A percentile compares a stretch with the other conserved stretches of the same genome.
Evolutionary conservation across 2,113 vertebrate genomes (phyloP).

Genomic region (Dipodomys spectabilis): DNA sequence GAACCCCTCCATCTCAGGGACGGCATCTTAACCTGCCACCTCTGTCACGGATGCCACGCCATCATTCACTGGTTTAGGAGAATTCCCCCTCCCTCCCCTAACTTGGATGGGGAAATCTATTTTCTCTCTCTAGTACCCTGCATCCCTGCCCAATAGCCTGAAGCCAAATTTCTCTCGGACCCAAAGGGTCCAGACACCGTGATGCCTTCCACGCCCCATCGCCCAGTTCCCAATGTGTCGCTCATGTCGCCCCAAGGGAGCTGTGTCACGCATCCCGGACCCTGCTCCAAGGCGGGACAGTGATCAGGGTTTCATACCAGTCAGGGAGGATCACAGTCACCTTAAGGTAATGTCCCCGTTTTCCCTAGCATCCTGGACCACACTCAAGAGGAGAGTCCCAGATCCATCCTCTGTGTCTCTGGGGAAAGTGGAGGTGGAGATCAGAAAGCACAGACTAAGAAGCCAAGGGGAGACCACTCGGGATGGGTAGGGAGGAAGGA

Average conservation of each 20-base stretch:
- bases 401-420: background rate
- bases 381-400: no score
- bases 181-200: background rate
- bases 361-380: no score
- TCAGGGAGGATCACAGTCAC: background rate
- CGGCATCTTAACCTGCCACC: fast-evolving
- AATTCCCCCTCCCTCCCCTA: background rate
- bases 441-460: background rate
- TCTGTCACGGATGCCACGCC: background rate
- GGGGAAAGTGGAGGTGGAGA: background rate
- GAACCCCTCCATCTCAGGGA: no score
- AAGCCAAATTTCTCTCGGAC: background rate
- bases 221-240: background rate
- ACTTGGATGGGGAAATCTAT: background rate
- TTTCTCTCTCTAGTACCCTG: background rate
- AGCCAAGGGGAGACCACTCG: no score
- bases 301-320: background rate
- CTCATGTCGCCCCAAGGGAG: no score
- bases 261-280: background rate
- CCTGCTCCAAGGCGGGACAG: background rate
- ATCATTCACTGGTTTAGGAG: background rate
- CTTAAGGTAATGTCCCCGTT: fast-evolving
- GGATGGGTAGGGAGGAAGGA: no score
- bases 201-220: fast-evolving
- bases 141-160: background rate